Percentiles rank a stretch among this genome's conserved stretches.
Conservation (phyloP, 2,113 vertebrate species). For the Ptychochromis oligacanthus region DNA sequence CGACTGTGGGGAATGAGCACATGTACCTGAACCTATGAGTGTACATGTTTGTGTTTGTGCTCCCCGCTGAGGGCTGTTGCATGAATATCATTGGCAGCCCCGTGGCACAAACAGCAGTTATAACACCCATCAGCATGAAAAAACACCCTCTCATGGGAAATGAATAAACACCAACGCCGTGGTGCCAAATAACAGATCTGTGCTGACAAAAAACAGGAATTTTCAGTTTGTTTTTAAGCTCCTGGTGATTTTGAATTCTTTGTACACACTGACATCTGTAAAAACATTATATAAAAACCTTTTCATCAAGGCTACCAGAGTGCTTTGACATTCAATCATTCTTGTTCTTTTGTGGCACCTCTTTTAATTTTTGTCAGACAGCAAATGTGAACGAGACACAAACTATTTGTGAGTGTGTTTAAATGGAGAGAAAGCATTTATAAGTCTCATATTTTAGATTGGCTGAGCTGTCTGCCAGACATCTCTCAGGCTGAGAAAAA, state of each 20-base stretch:
- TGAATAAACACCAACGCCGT: slow-evolving; percentile 3
- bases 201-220: background rate
- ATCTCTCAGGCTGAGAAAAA: background rate
- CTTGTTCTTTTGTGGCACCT: background rate
- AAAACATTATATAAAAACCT: accelerated
- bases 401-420: background rate
- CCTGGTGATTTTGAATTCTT: background rate
- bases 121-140: slow-evolving; percentile 34
- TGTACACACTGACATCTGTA: background rate
- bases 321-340: background rate
- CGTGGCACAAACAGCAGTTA: slow-evolving; percentile 51
- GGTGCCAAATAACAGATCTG: background rate
- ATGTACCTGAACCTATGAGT: slow-evolving; percentile 8
- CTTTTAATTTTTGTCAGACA: background rate
- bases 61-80: slow-evolving; percentile 32
- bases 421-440: background rate
- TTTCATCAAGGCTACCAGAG: background rate
- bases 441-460: background rate
- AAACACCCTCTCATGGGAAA: slow-evolving; percentile 10
- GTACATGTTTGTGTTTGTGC: background rate
- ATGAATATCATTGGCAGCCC: slow-evolving; percentile 43
- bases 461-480: background rate
- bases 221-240: background rate
- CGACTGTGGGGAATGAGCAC: background rate
- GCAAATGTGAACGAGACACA: background rate